Conservation (phyloP, 2,888 invertebrate species). For the Plagodis pulveraria region DNA sequence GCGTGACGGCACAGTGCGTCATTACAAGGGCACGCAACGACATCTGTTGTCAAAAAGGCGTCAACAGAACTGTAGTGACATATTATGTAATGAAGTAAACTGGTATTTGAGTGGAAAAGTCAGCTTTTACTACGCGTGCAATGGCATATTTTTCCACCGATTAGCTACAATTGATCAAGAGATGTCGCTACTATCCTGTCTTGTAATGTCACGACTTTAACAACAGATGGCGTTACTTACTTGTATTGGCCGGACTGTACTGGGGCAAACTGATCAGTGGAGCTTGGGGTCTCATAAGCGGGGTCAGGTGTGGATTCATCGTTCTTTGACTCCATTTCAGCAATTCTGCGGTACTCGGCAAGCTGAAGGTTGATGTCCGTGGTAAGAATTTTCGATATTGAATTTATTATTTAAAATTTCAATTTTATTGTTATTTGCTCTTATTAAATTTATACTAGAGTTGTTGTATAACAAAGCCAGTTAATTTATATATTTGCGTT, state of each 20-base stretch:
- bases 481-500: too few species aligned
- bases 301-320: constrained; percentile 21
- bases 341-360: constrained; percentile 21
- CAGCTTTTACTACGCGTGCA: neutral
- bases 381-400: constrained; percentile 6
- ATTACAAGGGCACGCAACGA: constrained; percentile 31
- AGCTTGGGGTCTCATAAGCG: constrained; percentile 30
- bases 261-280: constrained; percentile 26
- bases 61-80: constrained; percentile 39
- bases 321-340: constrained; percentile 22
- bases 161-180: constrained; percentile 26
- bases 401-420: neutral
- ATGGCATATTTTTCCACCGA: constrained; percentile 6
- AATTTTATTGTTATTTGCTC: constrained; percentile 10
- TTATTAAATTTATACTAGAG: too few species aligned
- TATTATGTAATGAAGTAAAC: constrained; percentile 10
- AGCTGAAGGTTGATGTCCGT: constrained; percentile 27
- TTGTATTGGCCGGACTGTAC: constrained; percentile 23
- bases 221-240: constrained; percentile 43
- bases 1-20: constrained; percentile 2
- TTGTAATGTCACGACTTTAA: constrained; percentile 25
- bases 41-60: constrained; percentile 37
- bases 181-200: constrained; percentile 37
- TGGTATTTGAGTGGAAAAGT: constrained; percentile 8
- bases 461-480: too few species aligned